Conservation (phyloP, 2,797 vertebrate species). For the Prunella strophiata region DNA sequence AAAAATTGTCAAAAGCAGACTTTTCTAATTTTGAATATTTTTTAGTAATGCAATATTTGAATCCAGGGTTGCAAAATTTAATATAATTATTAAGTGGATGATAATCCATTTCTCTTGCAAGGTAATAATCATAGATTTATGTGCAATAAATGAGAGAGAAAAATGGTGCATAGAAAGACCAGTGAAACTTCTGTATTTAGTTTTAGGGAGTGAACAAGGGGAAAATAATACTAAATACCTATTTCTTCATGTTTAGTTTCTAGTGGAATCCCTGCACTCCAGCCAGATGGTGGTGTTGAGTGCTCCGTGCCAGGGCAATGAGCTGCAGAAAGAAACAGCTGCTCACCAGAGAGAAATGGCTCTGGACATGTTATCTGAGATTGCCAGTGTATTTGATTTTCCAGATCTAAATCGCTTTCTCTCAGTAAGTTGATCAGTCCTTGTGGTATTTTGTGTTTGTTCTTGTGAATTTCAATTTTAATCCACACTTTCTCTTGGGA, state of each 20-base stretch:
- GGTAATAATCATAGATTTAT: not conserved
- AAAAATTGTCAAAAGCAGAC: not conserved
- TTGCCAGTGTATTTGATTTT: conserved; percentile 81
- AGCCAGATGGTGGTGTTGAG: conserved; percentile 84
- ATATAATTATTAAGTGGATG: not conserved
- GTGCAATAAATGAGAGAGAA: not conserved
- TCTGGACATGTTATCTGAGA: conserved; percentile 92
- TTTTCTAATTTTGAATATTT: not conserved
- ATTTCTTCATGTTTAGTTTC: conserved; percentile 82
- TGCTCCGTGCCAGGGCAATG: conserved; percentile 83
- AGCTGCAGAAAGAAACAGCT: conserved; percentile 83
- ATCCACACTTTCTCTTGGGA: not conserved
- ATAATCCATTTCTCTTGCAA: not conserved
- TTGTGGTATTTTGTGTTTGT: not conserved
- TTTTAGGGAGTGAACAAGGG: not conserved
- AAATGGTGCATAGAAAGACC: not conserved
- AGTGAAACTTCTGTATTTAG: not conserved
- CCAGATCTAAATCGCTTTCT: conserved; percentile 96
- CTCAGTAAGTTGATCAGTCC: conserved; percentile 79
- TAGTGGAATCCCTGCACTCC: conserved; percentile 95
- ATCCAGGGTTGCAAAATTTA: not conserved
- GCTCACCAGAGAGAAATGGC: conserved; percentile 91
- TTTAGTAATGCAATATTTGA: not conserved
- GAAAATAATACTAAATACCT: not conserved
- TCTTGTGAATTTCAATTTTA: not conserved